These are phyloP conservation scores for Mormyrops attenuatus DNA, from an alignment of 2,797 vertebrate species.

Conservation along the genomic window DNA sequence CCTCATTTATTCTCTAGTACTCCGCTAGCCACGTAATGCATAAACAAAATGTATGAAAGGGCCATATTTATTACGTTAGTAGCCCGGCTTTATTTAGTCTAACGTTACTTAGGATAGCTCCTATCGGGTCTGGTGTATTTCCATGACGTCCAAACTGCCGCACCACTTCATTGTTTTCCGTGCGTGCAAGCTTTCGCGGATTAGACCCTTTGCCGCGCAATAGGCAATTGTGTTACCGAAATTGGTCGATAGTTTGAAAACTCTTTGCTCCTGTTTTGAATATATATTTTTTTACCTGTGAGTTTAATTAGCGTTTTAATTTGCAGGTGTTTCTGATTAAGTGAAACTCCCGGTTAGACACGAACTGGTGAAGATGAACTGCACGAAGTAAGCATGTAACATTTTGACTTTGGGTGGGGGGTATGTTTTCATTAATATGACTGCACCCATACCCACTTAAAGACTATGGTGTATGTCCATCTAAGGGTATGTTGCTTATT, in stretches of 20 bases:
- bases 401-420: background rate
- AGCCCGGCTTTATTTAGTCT: background rate
- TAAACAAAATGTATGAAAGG: background rate
- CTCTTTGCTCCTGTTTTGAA: background rate
- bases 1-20: background rate
- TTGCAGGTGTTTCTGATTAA: background rate
- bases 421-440: background rate
- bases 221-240: too few relatives aligned
- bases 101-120: background rate
- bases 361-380: conserved; percentile 37
- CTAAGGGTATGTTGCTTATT: background rate
- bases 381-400: conserved; percentile 40
- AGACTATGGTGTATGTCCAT: too few relatives aligned
- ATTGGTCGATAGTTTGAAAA: background rate
- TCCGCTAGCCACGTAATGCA: background rate
- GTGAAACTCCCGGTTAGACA: background rate
- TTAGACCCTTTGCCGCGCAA: background rate
- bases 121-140: background rate
- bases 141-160: background rate
- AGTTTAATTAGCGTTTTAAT: background rate
- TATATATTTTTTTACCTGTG: background rate
- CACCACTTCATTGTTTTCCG: background rate
- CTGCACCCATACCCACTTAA: background rate
- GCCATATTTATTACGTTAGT: background rate
- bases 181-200: background rate